These are phyloP conservation scores for Drosophila demipolita DNA, from an alignment of 2,888 invertebrate species.

Conservation along the genomic window DNA sequence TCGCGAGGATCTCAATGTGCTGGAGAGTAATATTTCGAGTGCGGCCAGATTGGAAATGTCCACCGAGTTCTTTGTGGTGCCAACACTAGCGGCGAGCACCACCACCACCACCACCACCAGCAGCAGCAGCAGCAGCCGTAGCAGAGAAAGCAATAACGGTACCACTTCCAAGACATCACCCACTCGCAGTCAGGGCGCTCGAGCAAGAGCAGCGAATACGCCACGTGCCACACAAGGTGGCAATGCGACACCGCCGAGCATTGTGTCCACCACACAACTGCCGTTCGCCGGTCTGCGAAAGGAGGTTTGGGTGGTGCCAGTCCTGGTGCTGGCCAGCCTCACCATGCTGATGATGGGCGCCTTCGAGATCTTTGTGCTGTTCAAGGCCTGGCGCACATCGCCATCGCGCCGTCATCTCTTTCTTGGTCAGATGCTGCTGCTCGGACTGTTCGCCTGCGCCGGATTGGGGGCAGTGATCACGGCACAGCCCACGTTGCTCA, in stretches of 20 bases:
- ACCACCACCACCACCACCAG: constrained; percentile 4
- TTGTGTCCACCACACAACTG: constrained; percentile 80
- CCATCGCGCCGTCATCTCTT: constrained; percentile 94
- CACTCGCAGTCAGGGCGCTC: constrained; percentile 65
- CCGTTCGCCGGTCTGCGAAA: constrained; percentile 86
- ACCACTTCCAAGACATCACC: constrained; percentile 46
- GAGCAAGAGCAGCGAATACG: constrained; percentile 68
- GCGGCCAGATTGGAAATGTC: constrained; percentile 90
- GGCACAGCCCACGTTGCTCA: constrained; percentile 91
- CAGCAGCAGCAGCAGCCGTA: constrained; percentile 28
- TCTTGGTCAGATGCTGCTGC: constrained; percentile 93
- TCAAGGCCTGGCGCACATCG: constrained; percentile 92
- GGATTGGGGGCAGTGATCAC: constrained; percentile 92
- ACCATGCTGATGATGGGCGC: constrained; percentile 94
- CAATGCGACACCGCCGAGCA: constrained; percentile 76
- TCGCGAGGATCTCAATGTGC: constrained; percentile 77
- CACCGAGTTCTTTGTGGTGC: constrained; percentile 93
- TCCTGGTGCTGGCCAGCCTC: constrained; percentile 92
- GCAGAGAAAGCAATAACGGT: constrained; percentile 3
- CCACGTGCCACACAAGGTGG: constrained; percentile 53
- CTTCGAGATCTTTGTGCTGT: constrained; percentile 95
- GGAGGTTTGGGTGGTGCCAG: constrained; percentile 96
- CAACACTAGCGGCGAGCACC: constrained; percentile 85
- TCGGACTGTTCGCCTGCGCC: constrained; percentile 93
- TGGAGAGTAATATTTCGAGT: constrained; percentile 80